These are phyloP conservation scores for Caenorhabditis zanzibari DNA, from an alignment of 2,888 invertebrate species.

Conservation along the genomic window DNA sequence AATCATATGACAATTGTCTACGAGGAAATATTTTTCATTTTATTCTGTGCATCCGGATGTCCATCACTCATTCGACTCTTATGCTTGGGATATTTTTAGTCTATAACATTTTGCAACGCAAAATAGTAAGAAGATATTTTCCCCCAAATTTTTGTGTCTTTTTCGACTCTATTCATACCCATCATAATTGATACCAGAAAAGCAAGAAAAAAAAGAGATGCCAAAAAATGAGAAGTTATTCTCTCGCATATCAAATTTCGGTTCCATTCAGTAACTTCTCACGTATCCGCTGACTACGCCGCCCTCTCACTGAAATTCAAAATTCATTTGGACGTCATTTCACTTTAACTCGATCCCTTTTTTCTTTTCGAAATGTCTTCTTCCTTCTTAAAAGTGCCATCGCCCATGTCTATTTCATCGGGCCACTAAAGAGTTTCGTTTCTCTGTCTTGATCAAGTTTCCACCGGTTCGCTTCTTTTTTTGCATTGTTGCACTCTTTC, in stretches of 20 bases:
- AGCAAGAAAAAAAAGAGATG: slow-evolving; percentile 17
- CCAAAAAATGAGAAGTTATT: slow-evolving; percentile 57
- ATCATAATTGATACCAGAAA: slow-evolving; percentile 50
- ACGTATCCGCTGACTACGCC: slow-evolving; percentile 41
- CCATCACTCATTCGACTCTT: slow-evolving; percentile 25
- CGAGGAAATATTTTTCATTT: slow-evolving; percentile 4
- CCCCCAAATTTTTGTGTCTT: slow-evolving; percentile 3
- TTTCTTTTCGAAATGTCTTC: slow-evolving; percentile 4
- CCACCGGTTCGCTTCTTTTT: slow-evolving; percentile 54
- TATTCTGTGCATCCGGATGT: slow-evolving; percentile 32
- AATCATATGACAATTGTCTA: slow-evolving; percentile 26
- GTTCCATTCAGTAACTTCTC: slow-evolving; percentile 58
- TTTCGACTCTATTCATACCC: slow-evolving; percentile 9
- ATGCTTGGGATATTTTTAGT: not conserved
- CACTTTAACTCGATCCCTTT: slow-evolving; percentile 43
- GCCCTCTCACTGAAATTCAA: slow-evolving; percentile 36
- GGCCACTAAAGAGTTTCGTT: slow-evolving; percentile 16
- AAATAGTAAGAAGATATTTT: slow-evolving; percentile 21
- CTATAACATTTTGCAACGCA: slow-evolving; percentile 2
- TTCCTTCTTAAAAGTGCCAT: slow-evolving; percentile 12
- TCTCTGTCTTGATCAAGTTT: slow-evolving; percentile 60
- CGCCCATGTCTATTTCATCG: not conserved
- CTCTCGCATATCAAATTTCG: slow-evolving; percentile 68
- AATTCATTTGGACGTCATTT: slow-evolving; percentile 44
- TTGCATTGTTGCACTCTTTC: slow-evolving; percentile 64